These are phyloP conservation scores for Charadrius vociferus DNA, from an alignment of 2,113 vertebrate genomes.

Conservation along the genomic window DNA sequence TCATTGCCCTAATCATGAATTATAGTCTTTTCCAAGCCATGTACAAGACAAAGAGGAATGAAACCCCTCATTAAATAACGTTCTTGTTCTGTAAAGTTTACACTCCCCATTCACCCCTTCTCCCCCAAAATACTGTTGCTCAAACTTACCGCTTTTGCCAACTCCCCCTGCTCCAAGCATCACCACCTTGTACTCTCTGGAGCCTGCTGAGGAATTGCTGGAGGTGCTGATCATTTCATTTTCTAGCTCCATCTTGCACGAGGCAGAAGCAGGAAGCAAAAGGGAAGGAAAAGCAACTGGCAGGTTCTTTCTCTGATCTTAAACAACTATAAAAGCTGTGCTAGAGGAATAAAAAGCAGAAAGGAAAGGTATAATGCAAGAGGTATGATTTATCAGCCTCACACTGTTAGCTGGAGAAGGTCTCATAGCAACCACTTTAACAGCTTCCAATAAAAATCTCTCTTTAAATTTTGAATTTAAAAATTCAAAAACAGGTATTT, in stretches of 20 bases:
- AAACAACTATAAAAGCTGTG: slow-evolving; percentile 67
- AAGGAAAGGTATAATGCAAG: slow-evolving; percentile 47
- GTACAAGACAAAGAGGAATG: not conserved
- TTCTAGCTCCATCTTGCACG: slow-evolving; percentile 73
- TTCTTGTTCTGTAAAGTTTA: not conserved
- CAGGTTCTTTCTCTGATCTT: slow-evolving; percentile 62
- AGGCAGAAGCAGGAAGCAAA: not conserved
- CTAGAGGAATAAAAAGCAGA: not conserved
- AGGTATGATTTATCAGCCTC: slow-evolving; percentile 64
- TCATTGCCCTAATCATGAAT: not conserved
- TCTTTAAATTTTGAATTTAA: too few species aligned
- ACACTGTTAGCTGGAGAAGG: slow-evolving; percentile 61
- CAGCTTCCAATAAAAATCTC: slow-evolving; percentile 80
- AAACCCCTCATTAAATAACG: not conserved
- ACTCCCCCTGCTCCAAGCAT: slow-evolving; percentile 79
- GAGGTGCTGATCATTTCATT: slow-evolving; percentile 56
- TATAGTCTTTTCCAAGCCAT: not conserved
- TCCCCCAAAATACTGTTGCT: not conserved
- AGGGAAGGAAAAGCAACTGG: slow-evolving; percentile 38
- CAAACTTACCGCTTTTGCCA: slow-evolving; percentile 80
- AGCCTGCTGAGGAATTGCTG: slow-evolving; percentile 59
- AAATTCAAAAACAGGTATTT: too few species aligned
- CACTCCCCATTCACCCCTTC: not conserved
- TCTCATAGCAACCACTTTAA: slow-evolving; percentile 83
- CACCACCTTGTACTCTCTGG: slow-evolving; percentile 78